Conservation (phyloP, 1,140 invertebrate genomes). For the Leptoteleia sp. region DNA sequence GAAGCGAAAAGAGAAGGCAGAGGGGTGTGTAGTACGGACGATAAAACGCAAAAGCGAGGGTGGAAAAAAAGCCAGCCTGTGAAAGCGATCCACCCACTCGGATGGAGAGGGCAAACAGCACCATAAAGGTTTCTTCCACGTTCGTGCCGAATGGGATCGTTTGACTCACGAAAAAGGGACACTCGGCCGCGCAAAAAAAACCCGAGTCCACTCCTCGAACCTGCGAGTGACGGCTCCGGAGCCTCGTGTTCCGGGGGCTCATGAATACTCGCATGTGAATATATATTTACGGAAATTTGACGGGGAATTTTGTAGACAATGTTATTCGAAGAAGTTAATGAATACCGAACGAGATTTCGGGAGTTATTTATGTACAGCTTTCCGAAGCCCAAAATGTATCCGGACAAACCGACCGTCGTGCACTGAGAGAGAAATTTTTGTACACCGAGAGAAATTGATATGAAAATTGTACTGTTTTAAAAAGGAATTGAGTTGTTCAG, state of each 20-base stretch:
- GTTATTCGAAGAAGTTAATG: slow-evolving; percentile 31
- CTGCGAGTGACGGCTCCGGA: slow-evolving; percentile 70
- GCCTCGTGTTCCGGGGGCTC: slow-evolving; percentile 57
- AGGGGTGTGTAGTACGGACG: too few species aligned
- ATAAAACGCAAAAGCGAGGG: slow-evolving; percentile 63
- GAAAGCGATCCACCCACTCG: slow-evolving; percentile 73
- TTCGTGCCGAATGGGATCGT: slow-evolving; percentile 69
- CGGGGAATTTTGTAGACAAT: slow-evolving; percentile 32
- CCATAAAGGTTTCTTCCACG: slow-evolving; percentile 72
- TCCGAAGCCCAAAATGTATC: too few species aligned
- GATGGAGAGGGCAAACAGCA: slow-evolving; percentile 73
- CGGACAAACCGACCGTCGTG: too few species aligned
- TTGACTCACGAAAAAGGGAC: slow-evolving; percentile 67
- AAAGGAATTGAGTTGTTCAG: too few species aligned
- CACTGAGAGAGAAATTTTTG: too few species aligned
- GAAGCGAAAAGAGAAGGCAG: too few species aligned
- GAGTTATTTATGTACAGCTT: too few species aligned
- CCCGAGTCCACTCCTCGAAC: slow-evolving; percentile 74
- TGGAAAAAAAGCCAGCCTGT: slow-evolving; percentile 64
- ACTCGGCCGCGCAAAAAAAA: slow-evolving; percentile 61
- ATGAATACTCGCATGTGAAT: slow-evolving; percentile 70
- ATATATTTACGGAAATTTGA: slow-evolving; percentile 60
- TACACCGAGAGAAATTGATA: too few species aligned
- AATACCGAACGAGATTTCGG: slow-evolving; percentile 12
- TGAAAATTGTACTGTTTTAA: too few species aligned